Percentiles rank a stretch among this genome's conserved stretches.
Conservation (phyloP, 2,888 invertebrate genomes). For the Idaea dimidiata region DNA sequence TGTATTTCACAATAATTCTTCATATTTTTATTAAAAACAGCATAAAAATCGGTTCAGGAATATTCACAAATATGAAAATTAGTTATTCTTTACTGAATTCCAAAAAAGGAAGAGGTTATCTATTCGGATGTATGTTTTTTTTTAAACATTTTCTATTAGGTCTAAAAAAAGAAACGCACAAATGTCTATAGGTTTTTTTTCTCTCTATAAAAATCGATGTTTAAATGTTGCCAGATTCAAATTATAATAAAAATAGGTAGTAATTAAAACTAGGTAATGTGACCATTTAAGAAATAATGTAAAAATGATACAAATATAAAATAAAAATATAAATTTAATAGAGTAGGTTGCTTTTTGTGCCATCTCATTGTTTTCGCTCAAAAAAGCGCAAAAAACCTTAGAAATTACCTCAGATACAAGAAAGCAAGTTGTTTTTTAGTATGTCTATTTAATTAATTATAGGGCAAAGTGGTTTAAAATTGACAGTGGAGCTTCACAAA, state of each 20-base stretch:
- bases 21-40: no score
- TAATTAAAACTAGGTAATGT: neutral
- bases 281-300: neutral
- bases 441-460: neutral
- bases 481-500: no score
- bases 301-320: neutral
- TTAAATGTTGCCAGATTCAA: neutral
- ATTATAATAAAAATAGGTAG: neutral
- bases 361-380: neutral
- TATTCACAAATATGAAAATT: no score
- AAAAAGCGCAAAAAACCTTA: neutral
- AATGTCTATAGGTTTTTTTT: neutral
- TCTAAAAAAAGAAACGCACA: neutral
- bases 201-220: neutral
- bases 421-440: neutral
- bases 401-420: neutral
- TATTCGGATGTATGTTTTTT: no score
- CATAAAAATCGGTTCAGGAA: no score
- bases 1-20: no score
- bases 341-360: neutral
- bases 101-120: no score
- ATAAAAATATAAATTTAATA: neutral
- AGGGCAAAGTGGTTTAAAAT: neutral
- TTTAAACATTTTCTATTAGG: neutral
- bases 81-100: no score